phyloP scores from a whole-genome alignment of 1,140 invertebrate genomes.

The Bicyclus anynana region DNA sequence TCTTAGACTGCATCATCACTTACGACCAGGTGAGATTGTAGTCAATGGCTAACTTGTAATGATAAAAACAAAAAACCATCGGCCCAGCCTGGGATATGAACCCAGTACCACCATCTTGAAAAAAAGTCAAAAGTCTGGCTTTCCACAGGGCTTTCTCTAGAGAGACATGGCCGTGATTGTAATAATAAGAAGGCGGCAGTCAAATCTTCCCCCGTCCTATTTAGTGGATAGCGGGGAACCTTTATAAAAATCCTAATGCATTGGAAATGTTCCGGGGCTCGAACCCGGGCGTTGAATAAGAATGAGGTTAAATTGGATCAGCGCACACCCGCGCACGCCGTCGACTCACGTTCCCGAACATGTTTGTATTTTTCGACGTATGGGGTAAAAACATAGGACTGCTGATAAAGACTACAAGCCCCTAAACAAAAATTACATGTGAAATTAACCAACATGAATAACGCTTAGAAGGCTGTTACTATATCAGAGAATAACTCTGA shows the following conservation, averaged over 20 bases:
- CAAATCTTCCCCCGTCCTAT: neutral
- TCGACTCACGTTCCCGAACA: slow-evolving; percentile 17
- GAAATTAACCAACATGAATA: too few relatives aligned
- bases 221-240: neutral
- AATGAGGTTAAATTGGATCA: slow-evolving; percentile 69
- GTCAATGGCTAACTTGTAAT: too few relatives aligned
- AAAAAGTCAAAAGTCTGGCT: too few relatives aligned
- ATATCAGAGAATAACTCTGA: too few relatives aligned
- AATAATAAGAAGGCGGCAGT: neutral
- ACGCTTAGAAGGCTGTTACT: too few relatives aligned
- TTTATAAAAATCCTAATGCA: slow-evolving; percentile 50
- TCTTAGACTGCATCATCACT: too few relatives aligned
- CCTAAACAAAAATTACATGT: neutral
- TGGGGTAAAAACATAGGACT: slow-evolving; percentile 24
- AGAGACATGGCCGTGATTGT: too few relatives aligned
- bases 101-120: too few relatives aligned
- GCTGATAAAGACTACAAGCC: neutral
- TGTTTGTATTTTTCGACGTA: slow-evolving; percentile 34
- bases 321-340: slow-evolving; percentile 16
- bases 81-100: too few relatives aligned
- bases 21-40: too few relatives aligned
- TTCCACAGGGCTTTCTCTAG: too few relatives aligned
- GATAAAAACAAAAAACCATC: too few relatives aligned
- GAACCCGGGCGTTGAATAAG: slow-evolving; percentile 57
- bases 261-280: slow-evolving; percentile 59